Conservation (phyloP, 2,113 vertebrate genomes). For the Myotis brandtii region DNA sequence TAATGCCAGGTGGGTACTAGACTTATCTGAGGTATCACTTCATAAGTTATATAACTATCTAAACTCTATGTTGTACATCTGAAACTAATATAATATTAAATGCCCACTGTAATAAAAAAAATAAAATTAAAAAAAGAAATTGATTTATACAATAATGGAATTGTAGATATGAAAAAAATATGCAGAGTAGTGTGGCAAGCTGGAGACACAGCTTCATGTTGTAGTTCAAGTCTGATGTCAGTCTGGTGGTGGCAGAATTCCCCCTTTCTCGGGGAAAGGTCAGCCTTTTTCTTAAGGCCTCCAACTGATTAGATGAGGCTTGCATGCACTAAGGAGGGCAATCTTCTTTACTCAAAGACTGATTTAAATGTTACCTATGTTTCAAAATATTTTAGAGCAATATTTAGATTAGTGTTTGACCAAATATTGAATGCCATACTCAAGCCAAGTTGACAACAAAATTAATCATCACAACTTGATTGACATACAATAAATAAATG, state of each 20-base stretch:
- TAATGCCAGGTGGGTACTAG: neutral
- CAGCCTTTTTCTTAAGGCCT: neutral
- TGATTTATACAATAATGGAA: neutral
- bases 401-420: neutral
- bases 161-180: neutral
- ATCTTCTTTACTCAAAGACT: neutral
- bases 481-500: neutral
- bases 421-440: neutral
- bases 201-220: neutral
- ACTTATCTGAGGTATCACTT: neutral
- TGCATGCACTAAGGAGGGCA: neutral
- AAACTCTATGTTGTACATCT: neutral
- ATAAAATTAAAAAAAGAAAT: neutral
- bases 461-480: neutral
- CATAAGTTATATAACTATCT: neutral
- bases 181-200: neutral
- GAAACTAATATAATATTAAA: neutral
- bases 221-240: neutral
- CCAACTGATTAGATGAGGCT: neutral
- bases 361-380: neutral
- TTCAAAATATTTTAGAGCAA: neutral
- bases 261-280: neutral
- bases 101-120: neutral
- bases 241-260: neutral
- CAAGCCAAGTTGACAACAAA: neutral